These are phyloP conservation scores for Corythucha ciliata DNA, from an alignment of 2,888 invertebrate genomes.

Conservation along the genomic window DNA sequence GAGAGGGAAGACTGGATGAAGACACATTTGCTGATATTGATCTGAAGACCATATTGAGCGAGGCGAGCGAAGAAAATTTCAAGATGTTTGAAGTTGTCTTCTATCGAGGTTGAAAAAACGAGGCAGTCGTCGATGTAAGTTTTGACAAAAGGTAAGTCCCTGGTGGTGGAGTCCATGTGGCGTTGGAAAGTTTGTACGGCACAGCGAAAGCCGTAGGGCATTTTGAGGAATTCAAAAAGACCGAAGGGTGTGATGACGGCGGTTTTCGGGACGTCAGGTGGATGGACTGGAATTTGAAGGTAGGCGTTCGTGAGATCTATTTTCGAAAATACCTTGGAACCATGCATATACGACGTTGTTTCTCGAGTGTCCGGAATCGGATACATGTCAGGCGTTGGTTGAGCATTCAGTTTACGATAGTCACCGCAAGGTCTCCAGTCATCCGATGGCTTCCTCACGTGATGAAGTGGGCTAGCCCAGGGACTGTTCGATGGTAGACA, in stretches of 20 bases:
- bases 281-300: slow-evolving; percentile 33
- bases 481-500: slow-evolving; percentile 3
- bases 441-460: background rate
- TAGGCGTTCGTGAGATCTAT: slow-evolving; percentile 40
- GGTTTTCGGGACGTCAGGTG: slow-evolving; percentile 34
- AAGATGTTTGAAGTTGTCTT: no score
- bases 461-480: slow-evolving; percentile 13
- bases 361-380: slow-evolving; percentile 40
- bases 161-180: slow-evolving; percentile 1
- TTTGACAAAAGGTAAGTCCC: background rate
- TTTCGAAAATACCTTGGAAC: slow-evolving; percentile 36
- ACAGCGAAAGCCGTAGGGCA: slow-evolving; percentile 15
- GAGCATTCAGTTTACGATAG: slow-evolving; percentile 1
- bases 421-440: slow-evolving; percentile 12
- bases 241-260: slow-evolving; percentile 32
- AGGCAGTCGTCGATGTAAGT: slow-evolving; percentile 13
- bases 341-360: slow-evolving; percentile 30
- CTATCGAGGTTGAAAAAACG: background rate
- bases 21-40: slow-evolving; percentile 14
- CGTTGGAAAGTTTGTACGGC: slow-evolving; percentile 21
- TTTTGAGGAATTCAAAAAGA: slow-evolving; percentile 11
- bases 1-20: background rate
- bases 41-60: background rate
- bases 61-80: no score
- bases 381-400: slow-evolving; percentile 1